Base-by-base conservation (phyloP, 2,797 vertebrate genomes). In the Columba guinea region DNA sequence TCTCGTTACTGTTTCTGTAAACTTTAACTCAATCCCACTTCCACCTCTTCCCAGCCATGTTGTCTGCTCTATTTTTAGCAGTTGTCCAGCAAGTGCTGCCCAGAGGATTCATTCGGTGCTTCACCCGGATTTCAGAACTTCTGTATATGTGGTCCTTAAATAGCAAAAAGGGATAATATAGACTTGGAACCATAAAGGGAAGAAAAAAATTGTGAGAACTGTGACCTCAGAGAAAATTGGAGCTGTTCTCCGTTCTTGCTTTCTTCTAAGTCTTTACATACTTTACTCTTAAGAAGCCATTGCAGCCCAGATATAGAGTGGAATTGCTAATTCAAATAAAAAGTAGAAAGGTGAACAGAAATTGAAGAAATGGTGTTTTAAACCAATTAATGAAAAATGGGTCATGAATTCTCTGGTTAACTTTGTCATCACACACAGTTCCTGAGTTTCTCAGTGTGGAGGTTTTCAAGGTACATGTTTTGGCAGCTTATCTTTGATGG, bases 181-280 rank as follows among this genome's bases (percentile, higher is more conserved):
- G 48, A 24, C 44, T 0, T 0, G n/a, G 16, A 65, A 44, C 28
- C 77, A n/a, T 15, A 67, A 64, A 59, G 13, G 48, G 19, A 28
- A 53, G 28, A 5, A 46, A 52, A 19, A 22, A 21, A 28, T 19
- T 4, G 7, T 59, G 17, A 35, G 5, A 74, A 37, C 20, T 51
- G 5, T 69, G 46, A 37, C 46, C 41, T 3, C 13, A 70, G 52
- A 68, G 39, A 49, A 62, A 71, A 78, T 18, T 37, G 26, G n/a
- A 83, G 16, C 14, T 35, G 13, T 90, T 74, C 4, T 80, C 49
- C 60, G 13, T 0, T 64, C 79, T 82, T 92, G n/a, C 32, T 77
- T 17, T 90, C 39, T 94, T 58, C 27, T 71, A 56, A 44, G n/a
- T 37, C 44, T 39, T 71, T 56, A 44, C 0, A 0, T 53, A 44